phyloP scores from a whole-genome alignment of 2,797 vertebrate species.

The Coccyzus lansbergi region DNA sequence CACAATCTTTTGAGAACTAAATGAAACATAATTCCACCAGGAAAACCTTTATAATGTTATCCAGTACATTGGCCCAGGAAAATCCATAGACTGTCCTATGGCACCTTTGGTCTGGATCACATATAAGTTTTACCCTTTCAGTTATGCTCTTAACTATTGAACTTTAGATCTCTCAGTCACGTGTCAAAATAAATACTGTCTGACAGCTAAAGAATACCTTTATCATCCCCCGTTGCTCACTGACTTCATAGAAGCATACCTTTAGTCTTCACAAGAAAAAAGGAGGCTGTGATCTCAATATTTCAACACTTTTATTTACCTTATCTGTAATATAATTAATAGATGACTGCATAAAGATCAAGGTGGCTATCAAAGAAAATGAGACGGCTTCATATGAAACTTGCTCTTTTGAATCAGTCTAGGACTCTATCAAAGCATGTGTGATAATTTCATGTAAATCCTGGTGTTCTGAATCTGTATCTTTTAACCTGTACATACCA shows the following conservation, averaged over 20 bases:
- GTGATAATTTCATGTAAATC: constrained; percentile 83
- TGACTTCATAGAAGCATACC: constrained; percentile 74
- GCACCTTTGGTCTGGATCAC: not conserved
- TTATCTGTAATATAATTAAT: constrained; percentile 84
- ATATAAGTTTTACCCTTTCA: constrained; percentile 24
- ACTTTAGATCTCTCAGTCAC: constrained; percentile 69
- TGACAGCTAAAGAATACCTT: constrained; percentile 63
- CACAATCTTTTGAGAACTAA: not conserved
- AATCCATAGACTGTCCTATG: not conserved
- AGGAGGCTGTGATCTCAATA: constrained; percentile 79
- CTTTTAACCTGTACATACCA: constrained; percentile 79
- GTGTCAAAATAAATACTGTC: constrained; percentile 68
- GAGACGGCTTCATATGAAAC: constrained; percentile 74
- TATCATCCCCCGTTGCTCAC: constrained; percentile 51
- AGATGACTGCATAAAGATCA: constrained; percentile 80
- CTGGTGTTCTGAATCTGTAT: constrained; percentile 75
- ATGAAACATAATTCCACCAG: not conserved
- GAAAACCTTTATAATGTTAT: not conserved
- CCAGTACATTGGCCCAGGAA: not conserved
- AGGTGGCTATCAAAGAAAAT: constrained; percentile 80
- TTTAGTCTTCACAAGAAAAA: constrained; percentile 78
- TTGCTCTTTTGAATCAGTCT: constrained; percentile 78
- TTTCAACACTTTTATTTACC: constrained; percentile 80
- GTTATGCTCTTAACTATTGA: constrained; percentile 28
- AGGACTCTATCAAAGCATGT: constrained; percentile 80